Percentiles rank a stretch among this genome's conserved stretches.
Conservation (phyloP, 2,113 vertebrate genomes). For the Lasiurus borealis region DNA sequence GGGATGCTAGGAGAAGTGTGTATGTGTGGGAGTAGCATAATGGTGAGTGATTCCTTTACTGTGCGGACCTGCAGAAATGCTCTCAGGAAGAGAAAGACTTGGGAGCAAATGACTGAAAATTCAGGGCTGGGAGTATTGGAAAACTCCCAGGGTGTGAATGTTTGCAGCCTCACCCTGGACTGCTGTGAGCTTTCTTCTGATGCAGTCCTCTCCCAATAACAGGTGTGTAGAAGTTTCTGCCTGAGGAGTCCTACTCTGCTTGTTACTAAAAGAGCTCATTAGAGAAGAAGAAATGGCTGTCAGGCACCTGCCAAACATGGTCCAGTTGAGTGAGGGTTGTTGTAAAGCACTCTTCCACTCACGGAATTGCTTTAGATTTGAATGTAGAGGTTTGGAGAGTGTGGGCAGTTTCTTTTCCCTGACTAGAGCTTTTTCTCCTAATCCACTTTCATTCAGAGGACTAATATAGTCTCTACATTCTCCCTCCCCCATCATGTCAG, state of each 20-base stretch:
- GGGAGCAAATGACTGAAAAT: background rate
- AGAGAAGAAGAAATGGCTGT: constrained; percentile 68
- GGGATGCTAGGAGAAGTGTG: background rate
- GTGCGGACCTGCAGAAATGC: background rate
- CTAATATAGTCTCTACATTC: background rate
- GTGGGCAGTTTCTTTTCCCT: background rate
- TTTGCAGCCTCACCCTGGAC: background rate
- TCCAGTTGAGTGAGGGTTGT: constrained; percentile 61
- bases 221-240: constrained; percentile 8
- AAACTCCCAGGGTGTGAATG: background rate
- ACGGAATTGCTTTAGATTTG: background rate
- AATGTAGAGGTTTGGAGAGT: background rate
- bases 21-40: too few species aligned
- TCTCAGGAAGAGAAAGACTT: background rate
- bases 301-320: constrained; percentile 22
- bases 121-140: background rate
- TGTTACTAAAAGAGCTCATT: background rate
- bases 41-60: background rate
- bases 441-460: background rate
- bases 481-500: too few species aligned
- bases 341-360: background rate
- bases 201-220: background rate
- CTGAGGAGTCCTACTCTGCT: background rate
- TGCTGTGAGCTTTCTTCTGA: background rate
- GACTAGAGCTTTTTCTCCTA: background rate